A percentile compares a stretch with the other conserved stretches of the same genome.
Conservation (phyloP, 1,140 invertebrate species). For the Drosophila paulistorum region DNA sequence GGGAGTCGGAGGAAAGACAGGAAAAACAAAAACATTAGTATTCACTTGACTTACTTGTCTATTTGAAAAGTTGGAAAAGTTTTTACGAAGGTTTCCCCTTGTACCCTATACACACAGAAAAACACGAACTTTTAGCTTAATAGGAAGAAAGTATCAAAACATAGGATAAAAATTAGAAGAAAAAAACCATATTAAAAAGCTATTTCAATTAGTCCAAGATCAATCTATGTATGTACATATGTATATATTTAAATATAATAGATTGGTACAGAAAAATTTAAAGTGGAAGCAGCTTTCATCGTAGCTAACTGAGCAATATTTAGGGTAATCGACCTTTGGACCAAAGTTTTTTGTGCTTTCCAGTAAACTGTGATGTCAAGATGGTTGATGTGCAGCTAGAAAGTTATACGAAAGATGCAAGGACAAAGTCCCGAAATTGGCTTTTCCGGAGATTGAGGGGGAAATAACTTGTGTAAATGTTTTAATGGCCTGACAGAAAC, state of each 20-base stretch:
- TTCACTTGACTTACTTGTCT: slow-evolving; percentile 1
- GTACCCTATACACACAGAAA: not conserved
- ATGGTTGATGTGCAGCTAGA: slow-evolving; percentile 2
- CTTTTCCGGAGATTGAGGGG: not conserved
- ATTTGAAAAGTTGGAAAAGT: slow-evolving; percentile 1
- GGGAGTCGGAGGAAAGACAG: not conserved
- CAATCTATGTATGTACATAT: too few relatives aligned
- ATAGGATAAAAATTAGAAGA: too few relatives aligned
- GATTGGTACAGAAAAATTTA: too few relatives aligned
- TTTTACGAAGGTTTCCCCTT: not conserved
- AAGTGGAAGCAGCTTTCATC: too few relatives aligned
- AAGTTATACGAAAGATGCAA: not conserved
- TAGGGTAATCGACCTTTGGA: not conserved
- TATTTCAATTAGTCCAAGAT: too few relatives aligned
- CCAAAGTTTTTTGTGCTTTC: not conserved
- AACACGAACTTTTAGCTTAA: not conserved
- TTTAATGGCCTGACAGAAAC: slow-evolving; percentile 1
- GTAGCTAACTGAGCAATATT: too few relatives aligned
- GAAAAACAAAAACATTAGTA: slow-evolving; percentile 6
- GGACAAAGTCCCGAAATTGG: not conserved
- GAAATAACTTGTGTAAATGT: not conserved
- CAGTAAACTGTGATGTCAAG: not conserved
- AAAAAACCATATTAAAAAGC: too few relatives aligned
- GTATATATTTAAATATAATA: too few relatives aligned
- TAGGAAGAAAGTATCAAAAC: too few relatives aligned